A percentile compares a stretch with the other conserved stretches of the same genome.
Evolutionary conservation across 2,113 vertebrate genomes (phyloP).

Genomic region (Hyperopisus bebe): DNA sequence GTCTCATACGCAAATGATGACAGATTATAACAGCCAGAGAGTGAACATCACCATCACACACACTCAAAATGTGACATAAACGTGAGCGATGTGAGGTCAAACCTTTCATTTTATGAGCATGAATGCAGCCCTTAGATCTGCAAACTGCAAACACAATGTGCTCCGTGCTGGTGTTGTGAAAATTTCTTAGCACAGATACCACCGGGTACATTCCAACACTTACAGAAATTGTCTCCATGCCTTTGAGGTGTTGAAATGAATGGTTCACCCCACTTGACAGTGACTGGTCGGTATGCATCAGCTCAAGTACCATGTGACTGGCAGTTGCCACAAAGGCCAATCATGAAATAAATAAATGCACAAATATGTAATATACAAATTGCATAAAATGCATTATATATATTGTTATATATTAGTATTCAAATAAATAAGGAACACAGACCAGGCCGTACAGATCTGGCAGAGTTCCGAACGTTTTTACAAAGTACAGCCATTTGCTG

Average conservation of each 20-base stretch:
- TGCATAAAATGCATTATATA: background rate
- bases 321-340: background rate
- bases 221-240: background rate
- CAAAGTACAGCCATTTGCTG: background rate
- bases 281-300: background rate
- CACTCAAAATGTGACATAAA: background rate
- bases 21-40: background rate
- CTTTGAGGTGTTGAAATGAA: background rate
- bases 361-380: background rate
- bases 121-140: background rate
- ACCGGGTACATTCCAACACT: background rate
- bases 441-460: background rate
- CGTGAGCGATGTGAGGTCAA: background rate
- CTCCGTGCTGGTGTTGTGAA: background rate
- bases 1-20: background rate
- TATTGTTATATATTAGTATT: background rate
- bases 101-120: background rate
- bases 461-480: background rate
- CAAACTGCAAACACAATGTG: background rate
- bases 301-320: background rate
- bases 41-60: background rate
- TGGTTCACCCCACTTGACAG: background rate
- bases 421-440: background rate
- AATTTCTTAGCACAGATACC: background rate
- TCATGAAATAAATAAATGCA: background rate